Percentiles rank a stretch among this genome's conserved stretches.
phyloP scores from a whole-genome alignment of 2,113 vertebrate species.

The Rallus limicola region DNA sequence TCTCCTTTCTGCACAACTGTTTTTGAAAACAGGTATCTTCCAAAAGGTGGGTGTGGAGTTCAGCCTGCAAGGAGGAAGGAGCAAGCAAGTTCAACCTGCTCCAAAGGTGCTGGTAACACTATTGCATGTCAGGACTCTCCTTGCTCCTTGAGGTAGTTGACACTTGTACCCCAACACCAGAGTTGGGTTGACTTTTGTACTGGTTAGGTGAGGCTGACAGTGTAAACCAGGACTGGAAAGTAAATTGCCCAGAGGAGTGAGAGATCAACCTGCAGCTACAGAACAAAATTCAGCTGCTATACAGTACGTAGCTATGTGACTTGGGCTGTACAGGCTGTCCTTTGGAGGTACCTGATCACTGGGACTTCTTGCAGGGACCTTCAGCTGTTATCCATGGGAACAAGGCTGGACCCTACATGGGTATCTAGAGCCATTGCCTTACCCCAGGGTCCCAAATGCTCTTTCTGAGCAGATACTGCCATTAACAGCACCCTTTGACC shows the following conservation, averaged over 20 bases:
- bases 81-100: background rate
- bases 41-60: fast-evolving
- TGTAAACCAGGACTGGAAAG: background rate
- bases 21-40: background rate
- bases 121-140: no score
- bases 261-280: background rate
- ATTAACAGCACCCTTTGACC: background rate
- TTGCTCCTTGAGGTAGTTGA: background rate
- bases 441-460: background rate
- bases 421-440: background rate
- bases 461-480: background rate
- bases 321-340: background rate
- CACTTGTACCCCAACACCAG: fast-evolving
- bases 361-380: background rate
- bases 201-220: background rate
- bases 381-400: background rate
- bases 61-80: background rate
- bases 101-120: fast-evolving
- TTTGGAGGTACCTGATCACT: background rate
- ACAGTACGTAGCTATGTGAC: background rate
- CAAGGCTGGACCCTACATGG: no score
- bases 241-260: background rate
- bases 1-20: background rate
- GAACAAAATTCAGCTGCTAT: background rate
- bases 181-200: background rate